A percentile compares a stretch with the other conserved stretches of the same genome.
Conservation (phyloP, 1,140 invertebrate genomes). For the Lordiphosa clarofinis region DNA sequence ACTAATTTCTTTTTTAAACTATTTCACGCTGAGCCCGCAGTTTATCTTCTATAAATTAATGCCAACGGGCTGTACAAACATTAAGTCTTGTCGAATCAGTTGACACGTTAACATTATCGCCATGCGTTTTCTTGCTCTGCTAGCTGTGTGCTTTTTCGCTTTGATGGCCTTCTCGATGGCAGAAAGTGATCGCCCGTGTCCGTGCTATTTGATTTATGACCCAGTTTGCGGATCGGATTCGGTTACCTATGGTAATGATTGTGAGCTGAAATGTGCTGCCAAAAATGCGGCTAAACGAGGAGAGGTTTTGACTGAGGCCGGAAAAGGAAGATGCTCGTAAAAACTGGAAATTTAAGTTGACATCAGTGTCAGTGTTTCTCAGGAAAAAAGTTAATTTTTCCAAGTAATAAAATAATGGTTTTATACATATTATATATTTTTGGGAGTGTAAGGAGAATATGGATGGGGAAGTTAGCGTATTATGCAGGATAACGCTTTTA, state of each 20-base stretch:
- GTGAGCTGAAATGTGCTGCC: slow-evolving; percentile 42
- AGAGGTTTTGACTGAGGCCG: slow-evolving; percentile 19
- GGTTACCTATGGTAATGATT: slow-evolving; percentile 49
- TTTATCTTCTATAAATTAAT: slow-evolving; percentile 41
- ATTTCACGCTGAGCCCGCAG: too few species aligned
- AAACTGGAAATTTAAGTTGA: neutral
- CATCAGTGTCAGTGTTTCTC: too few species aligned
- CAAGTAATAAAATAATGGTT: too few species aligned
- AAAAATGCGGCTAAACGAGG: slow-evolving; percentile 23
- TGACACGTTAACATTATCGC: slow-evolving; percentile 17
- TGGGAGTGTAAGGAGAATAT: too few species aligned
- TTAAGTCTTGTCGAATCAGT: slow-evolving; percentile 39
- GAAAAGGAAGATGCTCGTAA: slow-evolving; percentile 34
- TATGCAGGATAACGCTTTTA: too few species aligned
- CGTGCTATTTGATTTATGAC: slow-evolving; percentile 42
- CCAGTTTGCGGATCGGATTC: slow-evolving; percentile 58
- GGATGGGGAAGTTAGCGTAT: too few species aligned
- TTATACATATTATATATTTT: too few species aligned
- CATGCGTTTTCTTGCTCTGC: slow-evolving; percentile 50
- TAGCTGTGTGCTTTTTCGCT: slow-evolving; percentile 34
- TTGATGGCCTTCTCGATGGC: slow-evolving; percentile 18
- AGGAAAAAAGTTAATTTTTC: neutral
- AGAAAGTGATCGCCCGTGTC: slow-evolving; percentile 18
- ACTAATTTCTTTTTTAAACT: too few species aligned
- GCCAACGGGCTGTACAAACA: slow-evolving; percentile 14